phyloP scores from a whole-genome alignment of 2,888 invertebrate genomes.

The Sipunculus nudus region DNA sequence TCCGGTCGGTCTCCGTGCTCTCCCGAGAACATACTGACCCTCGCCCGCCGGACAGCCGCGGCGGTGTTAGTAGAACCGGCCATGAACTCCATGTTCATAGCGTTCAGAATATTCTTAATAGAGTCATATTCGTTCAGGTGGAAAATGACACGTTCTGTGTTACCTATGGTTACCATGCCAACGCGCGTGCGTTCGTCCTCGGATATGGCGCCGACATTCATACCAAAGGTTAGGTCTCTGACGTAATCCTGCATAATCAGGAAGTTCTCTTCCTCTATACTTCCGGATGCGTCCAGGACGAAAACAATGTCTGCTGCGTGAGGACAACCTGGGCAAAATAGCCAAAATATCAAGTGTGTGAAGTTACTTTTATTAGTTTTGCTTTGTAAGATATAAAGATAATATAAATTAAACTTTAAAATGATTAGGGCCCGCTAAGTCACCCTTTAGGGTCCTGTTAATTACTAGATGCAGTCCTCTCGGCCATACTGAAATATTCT shows the following conservation, averaged over 20 bases:
- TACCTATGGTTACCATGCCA: conserved; percentile 51
- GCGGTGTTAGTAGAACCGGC: conserved; percentile 58
- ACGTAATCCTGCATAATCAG: conserved; percentile 47
- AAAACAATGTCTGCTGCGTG: conserved; percentile 53
- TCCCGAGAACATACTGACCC: conserved; percentile 45
- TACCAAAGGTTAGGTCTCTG: conserved; percentile 41
- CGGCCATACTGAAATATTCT: no score
- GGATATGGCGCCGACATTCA: conserved; percentile 23
- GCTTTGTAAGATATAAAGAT: no score
- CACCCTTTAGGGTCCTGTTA: no score
- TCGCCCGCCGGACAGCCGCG: conserved; percentile 50
- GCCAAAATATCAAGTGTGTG: not conserved
- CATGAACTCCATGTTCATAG: conserved; percentile 43
- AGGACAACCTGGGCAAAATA: conserved; percentile 15
- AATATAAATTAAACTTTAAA: no score
- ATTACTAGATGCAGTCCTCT: no score
- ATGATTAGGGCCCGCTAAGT: no score
- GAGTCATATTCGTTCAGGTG: conserved; percentile 49
- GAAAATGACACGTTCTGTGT: conserved; percentile 49
- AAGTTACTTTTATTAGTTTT: no score
- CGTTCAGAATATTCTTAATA: conserved; percentile 45
- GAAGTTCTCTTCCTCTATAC: conserved; percentile 58
- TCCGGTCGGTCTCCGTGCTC: conserved; percentile 51
- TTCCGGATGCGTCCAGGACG: conserved; percentile 61
- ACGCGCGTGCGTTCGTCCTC: conserved; percentile 29